Evolutionary conservation across 2,797 vertebrate genomes (phyloP).

Genomic region (Amblyraja radiata): DNA sequence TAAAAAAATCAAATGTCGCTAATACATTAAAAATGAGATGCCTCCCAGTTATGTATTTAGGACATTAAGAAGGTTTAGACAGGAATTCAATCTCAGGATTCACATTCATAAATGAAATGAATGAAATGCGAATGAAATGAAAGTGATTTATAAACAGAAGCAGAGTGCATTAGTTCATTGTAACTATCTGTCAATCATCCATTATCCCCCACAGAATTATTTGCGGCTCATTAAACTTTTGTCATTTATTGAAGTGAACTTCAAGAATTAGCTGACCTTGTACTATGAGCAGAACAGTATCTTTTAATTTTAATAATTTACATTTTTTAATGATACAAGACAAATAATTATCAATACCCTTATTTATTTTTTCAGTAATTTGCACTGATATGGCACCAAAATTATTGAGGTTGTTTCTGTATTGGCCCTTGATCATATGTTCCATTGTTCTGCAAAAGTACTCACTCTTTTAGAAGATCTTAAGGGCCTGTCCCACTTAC

Average conservation of each 20-base stretch:
- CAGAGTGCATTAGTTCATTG: neutral
- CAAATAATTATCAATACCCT: neutral
- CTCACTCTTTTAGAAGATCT: neutral
- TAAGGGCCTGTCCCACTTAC: too few species aligned
- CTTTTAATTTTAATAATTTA: neutral
- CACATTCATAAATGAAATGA: neutral
- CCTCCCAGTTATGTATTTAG: neutral
- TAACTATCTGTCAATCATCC: neutral
- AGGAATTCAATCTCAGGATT: conserved; percentile 12
- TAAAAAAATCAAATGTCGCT: neutral
- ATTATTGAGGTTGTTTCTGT: neutral
- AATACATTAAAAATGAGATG: neutral
- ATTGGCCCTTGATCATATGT: neutral
- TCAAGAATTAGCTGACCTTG: neutral
- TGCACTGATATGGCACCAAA: neutral
- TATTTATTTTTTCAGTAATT: neutral
- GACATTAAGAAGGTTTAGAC: neutral
- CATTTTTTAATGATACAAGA: neutral
- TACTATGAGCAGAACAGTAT: neutral
- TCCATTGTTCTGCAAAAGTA: neutral
- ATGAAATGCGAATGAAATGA: neutral
- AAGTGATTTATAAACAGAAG: neutral
- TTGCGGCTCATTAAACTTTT: neutral
- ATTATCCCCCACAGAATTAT: neutral
- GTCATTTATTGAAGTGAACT: neutral